Evolutionary conservation across 2,888 invertebrate genomes (phyloP), one percentile per base, ranked within the genome.

Genomic region (Lordiphosa andalusiaca): DNA sequence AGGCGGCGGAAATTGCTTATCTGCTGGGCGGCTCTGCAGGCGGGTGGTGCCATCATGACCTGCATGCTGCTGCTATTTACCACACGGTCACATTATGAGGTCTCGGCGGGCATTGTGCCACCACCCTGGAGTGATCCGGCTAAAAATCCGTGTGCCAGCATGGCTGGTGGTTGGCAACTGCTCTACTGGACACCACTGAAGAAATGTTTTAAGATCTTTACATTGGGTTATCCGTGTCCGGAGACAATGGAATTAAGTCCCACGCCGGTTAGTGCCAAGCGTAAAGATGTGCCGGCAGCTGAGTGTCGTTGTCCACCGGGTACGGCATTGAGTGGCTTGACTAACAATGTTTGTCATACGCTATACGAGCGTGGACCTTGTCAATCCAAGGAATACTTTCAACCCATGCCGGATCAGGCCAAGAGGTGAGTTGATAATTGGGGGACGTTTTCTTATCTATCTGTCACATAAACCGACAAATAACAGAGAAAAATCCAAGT

Each of bases 51-150:
- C 39, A 51, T 86, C 10, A 47, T 84, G 3, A 65, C 74, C 12
- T 83, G 84, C 30, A 53, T 85, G 35, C 53, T 78, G 12, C 49
- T 86, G 7, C 25, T 86, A 12, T 48, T 80, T 16, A 69, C 50
- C 25, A 71, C 55, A 10, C 65, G 67, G 10, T 58, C 66, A 2
- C 53, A 63, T 10, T 56, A 68, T 6, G 61, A 69, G 38, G 67
- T 71, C 9, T 60, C 83, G 12, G 76, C 84, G 4, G 89, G 88
- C n/a, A 93, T 96, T 64, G 91, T 95, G 73, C 94, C 96, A 35
- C 96, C 96, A 0, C 95, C 95, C 7, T 96, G 96, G 96, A 95
- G 95, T 49, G 93, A 96, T 87, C 94, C 95, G 1, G 91, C 92
- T 66, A 91, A 92, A 76, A 96, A 96, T 88, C 96, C 96, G 0